Conservation (phyloP, 2,797 vertebrate species). For the Pangasius sanitwongsei region DNA sequence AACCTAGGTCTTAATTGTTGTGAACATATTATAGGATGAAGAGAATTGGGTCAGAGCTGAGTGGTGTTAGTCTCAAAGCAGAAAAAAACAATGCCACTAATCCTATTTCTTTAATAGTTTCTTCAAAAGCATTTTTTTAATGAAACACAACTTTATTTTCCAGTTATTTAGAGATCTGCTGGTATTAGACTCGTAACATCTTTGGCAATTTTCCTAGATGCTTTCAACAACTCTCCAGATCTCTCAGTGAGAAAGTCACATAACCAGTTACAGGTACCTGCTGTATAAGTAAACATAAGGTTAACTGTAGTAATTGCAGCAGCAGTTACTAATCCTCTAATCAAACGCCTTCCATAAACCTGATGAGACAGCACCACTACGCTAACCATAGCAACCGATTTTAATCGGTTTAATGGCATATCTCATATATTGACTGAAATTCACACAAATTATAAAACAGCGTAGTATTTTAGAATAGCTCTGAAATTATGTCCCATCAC, state of each 20-base stretch:
- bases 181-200: not conserved
- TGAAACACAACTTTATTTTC: not conserved
- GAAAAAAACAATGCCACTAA: not conserved
- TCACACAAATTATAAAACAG: not conserved
- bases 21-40: not conserved
- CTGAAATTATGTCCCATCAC: not conserved
- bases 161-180: not conserved
- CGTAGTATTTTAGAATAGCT: not conserved
- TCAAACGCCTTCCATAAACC: not conserved
- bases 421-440: not conserved
- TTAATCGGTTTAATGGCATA: not conserved
- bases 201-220: constrained; percentile 9
- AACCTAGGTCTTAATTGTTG: not conserved
- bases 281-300: not conserved
- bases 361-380: not conserved
- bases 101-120: not conserved
- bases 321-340: not conserved
- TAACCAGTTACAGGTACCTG: not conserved
- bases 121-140: not conserved
- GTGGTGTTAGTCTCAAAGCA: not conserved
- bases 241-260: not conserved
- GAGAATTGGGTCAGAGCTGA: not conserved
- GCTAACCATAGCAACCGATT: too few relatives aligned
- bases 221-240: constrained; percentile 12
- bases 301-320: not conserved